Base-by-base conservation (phyloP, 2,797 vertebrate species). In the Gallirallus australis region DNA sequence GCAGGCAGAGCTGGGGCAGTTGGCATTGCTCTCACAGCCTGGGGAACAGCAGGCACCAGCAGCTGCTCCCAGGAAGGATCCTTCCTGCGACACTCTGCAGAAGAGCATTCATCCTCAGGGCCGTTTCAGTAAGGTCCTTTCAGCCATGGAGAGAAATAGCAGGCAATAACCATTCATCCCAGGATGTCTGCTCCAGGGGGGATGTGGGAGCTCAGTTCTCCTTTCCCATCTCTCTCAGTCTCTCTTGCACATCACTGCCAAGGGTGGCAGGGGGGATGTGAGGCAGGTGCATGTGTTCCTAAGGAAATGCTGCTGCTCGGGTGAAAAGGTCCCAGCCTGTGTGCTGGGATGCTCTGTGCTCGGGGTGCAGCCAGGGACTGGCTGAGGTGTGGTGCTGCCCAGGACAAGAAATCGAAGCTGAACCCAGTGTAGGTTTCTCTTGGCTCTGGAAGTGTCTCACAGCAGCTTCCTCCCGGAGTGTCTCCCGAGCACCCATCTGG, bases 251-350 rank as follows among this genome's bases (percentile, higher is more conserved):
- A 13, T 56, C 37, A 25, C 56, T 28, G 11, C 31, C 31, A 5
- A 33, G 45, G 54, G 23, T 39, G 21, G n/a, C 61, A 39, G 50
- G 45, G 50, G 50, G 56, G 35, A 4, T 24, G 20, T 0, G 3
- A 59, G 37, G 37, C 72, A 64, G 39, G 37, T 0, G 2, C 10
- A 6, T 0, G 0, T 31, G 31, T 35, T 50, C 6, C 0, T 35
- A 23, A 47, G 72, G 48, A 42, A 68, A 59, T 6, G 5, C 40
- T 61, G n/a, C 40, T 65, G 68, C 52, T 57, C 12, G 3, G 23
- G 25, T 0, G 4, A 59, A 9, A 53, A 52, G 12, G n/a, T 2
- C 39, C 37, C 28, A 30, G 31, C 25, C 14, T 5, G 0, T 40
- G 14, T 18, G 2, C 6, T 18, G 37, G 13, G 31, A 12, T 65